Conservation (phyloP, 2,113 vertebrate genomes). For the Sceloporus undulatus region DNA sequence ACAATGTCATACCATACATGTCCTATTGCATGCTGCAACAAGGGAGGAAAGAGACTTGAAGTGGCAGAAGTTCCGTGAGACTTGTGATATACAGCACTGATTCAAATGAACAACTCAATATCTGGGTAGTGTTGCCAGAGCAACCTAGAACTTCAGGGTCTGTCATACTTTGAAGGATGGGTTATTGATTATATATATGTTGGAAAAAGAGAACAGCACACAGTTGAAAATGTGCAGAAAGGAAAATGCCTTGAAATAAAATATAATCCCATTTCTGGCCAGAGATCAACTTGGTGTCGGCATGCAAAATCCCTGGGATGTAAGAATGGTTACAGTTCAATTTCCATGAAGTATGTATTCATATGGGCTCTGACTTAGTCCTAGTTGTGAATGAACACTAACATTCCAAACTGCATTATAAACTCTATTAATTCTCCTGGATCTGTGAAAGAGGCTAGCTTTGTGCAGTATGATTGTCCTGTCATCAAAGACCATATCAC, state of each 20-base stretch:
- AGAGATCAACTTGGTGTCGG: conserved; percentile 1
- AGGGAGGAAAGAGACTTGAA: background rate
- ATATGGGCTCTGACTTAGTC: background rate
- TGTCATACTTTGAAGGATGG: background rate
- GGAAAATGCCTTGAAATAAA: background rate
- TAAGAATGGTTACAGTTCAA: background rate
- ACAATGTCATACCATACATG: background rate
- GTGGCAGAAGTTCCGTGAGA: background rate
- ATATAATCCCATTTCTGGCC: background rate
- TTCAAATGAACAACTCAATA: background rate
- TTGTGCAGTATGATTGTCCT: background rate
- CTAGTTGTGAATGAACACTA: background rate
- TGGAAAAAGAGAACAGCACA: background rate
- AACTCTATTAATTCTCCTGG: background rate
- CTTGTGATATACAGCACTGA: background rate
- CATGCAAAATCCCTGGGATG: background rate
- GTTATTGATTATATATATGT: background rate
- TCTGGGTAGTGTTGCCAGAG: background rate
- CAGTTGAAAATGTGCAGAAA: background rate
- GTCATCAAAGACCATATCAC: background rate
- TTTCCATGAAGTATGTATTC: background rate
- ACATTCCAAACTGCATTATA: background rate
- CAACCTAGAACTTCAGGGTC: background rate
- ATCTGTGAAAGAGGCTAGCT: background rate
- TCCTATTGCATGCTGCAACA: too few species aligned